Evolutionary conservation across 2,797 vertebrate species (phyloP).

Genomic region (Alauda arvensis): DNA sequence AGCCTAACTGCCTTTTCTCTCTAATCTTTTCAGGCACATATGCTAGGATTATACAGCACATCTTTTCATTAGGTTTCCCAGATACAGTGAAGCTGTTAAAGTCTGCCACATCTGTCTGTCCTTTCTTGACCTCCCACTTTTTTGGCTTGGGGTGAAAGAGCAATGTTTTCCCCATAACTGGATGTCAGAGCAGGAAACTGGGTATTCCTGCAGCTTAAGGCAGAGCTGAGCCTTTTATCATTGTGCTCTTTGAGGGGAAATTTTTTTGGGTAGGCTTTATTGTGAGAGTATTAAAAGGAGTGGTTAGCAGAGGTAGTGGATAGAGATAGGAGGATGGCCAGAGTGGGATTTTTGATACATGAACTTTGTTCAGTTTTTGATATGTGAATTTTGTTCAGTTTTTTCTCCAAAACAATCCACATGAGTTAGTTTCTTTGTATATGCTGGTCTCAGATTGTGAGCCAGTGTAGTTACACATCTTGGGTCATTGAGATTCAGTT

Average conservation of each 20-base stretch:
- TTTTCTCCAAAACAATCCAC: background rate
- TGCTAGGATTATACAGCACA: background rate
- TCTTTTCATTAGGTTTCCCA: constrained; percentile 18
- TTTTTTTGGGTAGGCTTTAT: background rate
- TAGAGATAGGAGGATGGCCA: background rate
- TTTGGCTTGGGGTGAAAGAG: constrained; percentile 15
- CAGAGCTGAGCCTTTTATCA: background rate
- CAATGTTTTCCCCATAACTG: background rate
- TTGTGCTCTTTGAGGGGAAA: background rate
- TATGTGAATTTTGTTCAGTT: background rate
- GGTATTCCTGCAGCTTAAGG: background rate
- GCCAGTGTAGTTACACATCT: background rate
- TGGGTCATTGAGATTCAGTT: background rate
- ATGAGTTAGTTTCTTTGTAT: background rate
- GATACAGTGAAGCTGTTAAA: background rate
- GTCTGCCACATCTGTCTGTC: constrained; percentile 27
- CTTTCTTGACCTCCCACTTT: constrained; percentile 22
- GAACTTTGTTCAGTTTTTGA: background rate
- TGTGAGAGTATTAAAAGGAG: background rate
- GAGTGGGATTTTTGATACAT: background rate
- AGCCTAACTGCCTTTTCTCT: background rate
- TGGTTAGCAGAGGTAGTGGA: background rate
- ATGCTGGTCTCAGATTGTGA: background rate
- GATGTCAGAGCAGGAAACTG: background rate
- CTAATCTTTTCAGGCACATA: background rate